phyloP scores from a whole-genome alignment of 2,797 vertebrate species.

The Enteromius mattozi region DNA sequence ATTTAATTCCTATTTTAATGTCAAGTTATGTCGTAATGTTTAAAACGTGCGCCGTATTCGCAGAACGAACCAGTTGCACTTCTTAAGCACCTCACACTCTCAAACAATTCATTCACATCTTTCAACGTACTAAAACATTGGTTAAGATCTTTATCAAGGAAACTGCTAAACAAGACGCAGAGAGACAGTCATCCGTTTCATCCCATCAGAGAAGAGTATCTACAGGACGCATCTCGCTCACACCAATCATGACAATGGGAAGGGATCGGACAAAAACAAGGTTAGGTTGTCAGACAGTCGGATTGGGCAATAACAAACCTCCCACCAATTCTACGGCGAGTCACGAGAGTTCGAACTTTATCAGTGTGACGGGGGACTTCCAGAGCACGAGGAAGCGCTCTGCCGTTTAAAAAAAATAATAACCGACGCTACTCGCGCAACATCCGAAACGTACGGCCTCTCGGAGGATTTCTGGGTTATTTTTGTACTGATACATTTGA shows the following conservation, averaged over 20 bases:
- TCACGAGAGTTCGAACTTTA: constrained; percentile 73
- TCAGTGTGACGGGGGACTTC: constrained; percentile 49
- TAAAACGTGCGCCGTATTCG: not conserved
- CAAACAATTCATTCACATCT: constrained; percentile 35
- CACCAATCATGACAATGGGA: constrained; percentile 73
- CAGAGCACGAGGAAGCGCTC: constrained; percentile 48
- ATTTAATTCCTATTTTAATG: not conserved
- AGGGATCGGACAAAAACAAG: constrained; percentile 59
- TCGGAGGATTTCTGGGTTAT: not conserved
- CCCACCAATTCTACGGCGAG: constrained; percentile 68
- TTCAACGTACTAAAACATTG: not conserved
- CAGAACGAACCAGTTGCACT: not conserved
- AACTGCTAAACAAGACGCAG: constrained; percentile 46
- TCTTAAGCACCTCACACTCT: not conserved
- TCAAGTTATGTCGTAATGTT: not conserved
- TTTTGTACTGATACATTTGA: not conserved
- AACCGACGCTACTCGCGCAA: not conserved
- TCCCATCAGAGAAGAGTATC: constrained; percentile 61
- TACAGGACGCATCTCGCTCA: constrained; percentile 43
- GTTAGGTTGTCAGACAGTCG: constrained; percentile 76
- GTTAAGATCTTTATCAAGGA: constrained; percentile 55
- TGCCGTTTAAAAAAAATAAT: not conserved
- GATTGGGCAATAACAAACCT: constrained; percentile 76
- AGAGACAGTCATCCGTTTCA: constrained; percentile 59
- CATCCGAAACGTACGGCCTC: not conserved